Conservation (phyloP, 1,140 invertebrate genomes). For the Macrotrachela quadricornifera region DNA sequence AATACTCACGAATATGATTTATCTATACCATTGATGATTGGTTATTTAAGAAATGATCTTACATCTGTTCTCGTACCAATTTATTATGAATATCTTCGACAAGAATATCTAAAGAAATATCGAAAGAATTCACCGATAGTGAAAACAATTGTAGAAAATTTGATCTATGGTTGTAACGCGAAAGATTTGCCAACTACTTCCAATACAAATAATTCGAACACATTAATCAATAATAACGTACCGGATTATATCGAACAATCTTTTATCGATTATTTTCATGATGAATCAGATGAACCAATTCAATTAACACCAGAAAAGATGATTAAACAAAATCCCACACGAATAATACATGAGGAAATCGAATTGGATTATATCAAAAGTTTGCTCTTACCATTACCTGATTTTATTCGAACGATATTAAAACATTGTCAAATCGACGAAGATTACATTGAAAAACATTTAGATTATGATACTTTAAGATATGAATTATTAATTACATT, state of each 20-base stretch:
- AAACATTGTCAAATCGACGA: not conserved
- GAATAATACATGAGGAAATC: too few relatives aligned
- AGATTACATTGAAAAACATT: not conserved
- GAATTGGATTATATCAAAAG: not conserved
- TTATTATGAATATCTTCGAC: conserved; percentile 1
- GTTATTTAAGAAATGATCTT: conserved; percentile 2
- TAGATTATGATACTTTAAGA: conserved; percentile 1
- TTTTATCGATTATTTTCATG: conserved; percentile 3
- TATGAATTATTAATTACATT: not conserved
- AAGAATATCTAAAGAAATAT: too few relatives aligned
- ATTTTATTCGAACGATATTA: not conserved
- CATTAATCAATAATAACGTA: too few relatives aligned
- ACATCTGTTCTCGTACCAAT: conserved; percentile 1
- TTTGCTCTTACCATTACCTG: not conserved
- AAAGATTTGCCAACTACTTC: not conserved
- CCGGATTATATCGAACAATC: conserved; percentile 1
- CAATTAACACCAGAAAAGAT: not conserved
- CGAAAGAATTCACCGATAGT: too few relatives aligned
- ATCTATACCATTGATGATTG: not conserved
- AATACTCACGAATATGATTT: not conserved
- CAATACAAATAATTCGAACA: not conserved
- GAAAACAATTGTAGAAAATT: not conserved
- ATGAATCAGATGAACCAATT: not conserved
- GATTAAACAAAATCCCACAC: not conserved
- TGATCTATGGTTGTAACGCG: not conserved